Conservation (phyloP, 2,113 vertebrate genomes). For the Hemibagrus wyckioides region DNA sequence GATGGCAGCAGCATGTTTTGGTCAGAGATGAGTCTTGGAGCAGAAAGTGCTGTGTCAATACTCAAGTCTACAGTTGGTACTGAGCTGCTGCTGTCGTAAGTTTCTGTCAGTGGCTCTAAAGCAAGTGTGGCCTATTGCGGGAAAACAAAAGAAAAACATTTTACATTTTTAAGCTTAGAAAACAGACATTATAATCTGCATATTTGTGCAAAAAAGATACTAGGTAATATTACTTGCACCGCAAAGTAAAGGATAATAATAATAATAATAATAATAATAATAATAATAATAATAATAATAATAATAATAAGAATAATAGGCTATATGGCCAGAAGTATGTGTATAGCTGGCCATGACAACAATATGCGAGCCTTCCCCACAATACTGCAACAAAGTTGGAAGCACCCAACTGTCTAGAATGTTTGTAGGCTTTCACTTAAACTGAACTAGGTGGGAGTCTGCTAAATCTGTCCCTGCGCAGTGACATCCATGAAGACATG, state of each 20-base stretch:
- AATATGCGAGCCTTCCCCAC: not conserved
- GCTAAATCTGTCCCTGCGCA: not conserved
- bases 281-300: too few species aligned
- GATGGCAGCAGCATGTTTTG: slow-evolving; percentile 55
- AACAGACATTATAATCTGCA: not conserved
- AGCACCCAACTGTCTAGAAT: not conserved
- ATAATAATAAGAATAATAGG: not conserved
- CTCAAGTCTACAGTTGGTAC: slow-evolving; percentile 65
- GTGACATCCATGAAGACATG: not conserved
- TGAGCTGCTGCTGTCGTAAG: slow-evolving; percentile 75
- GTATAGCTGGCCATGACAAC: not conserved
- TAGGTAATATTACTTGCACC: not conserved
- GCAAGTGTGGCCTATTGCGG: slow-evolving; percentile 79
- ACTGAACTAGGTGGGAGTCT: not conserved
- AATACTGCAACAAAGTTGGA: not conserved
- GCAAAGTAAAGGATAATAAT: not conserved
- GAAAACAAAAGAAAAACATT: not conserved
- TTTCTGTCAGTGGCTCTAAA: slow-evolving; percentile 83
- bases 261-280: not conserved
- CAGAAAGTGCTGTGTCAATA: slow-evolving; percentile 52
- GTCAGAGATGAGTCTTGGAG: slow-evolving; percentile 51
- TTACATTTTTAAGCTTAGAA: not conserved
- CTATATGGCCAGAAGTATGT: not conserved
- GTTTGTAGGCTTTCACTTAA: not conserved
- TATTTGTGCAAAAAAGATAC: not conserved